Percentiles rank a stretch among this genome's conserved stretches.
phyloP scores from a whole-genome alignment of 1,140 invertebrate genomes.

The Trichomalopsis sarcophagae region DNA sequence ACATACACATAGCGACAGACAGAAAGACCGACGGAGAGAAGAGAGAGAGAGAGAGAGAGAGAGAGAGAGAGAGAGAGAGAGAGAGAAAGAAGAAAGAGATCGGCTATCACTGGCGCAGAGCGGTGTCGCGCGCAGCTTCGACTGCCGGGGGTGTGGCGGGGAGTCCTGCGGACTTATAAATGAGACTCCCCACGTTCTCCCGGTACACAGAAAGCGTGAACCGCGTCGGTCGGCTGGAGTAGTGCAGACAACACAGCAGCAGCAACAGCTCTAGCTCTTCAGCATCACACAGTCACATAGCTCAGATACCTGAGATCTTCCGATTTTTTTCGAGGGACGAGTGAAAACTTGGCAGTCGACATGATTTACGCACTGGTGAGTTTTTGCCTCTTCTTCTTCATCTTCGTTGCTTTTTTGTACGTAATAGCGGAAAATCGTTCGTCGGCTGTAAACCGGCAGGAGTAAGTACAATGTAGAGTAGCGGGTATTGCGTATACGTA shows the following conservation, averaged over 20 bases:
- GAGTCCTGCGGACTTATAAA: slow-evolving; percentile 67
- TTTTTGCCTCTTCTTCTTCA: slow-evolving; percentile 35
- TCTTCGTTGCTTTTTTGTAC: neutral
- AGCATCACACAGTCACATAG: no score
- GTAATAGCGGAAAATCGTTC: no score
- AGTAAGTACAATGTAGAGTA: neutral
- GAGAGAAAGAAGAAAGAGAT: slow-evolving; percentile 5
- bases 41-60: slow-evolving; percentile 9
- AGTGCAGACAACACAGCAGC: neutral
- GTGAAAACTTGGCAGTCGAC: slow-evolving; percentile 22
- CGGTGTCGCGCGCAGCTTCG: neutral
- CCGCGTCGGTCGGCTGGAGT: slow-evolving; percentile 55
- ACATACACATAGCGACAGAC: neutral
- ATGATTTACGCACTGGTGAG: slow-evolving; percentile 62
- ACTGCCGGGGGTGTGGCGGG: slow-evolving; percentile 64
- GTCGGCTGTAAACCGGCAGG: no score
- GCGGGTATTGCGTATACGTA: neutral
- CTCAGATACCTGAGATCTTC: no score
- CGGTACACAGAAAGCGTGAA: slow-evolving; percentile 66
- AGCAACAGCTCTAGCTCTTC: slow-evolving; percentile 60
- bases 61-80: slow-evolving; percentile 15
- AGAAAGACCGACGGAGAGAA: neutral
- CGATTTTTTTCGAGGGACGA: slow-evolving; percentile 35
- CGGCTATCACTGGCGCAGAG: neutral
- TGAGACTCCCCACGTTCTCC: slow-evolving; percentile 69